Conservation (phyloP, 2,888 invertebrate species). For the Xanthia togata region DNA sequence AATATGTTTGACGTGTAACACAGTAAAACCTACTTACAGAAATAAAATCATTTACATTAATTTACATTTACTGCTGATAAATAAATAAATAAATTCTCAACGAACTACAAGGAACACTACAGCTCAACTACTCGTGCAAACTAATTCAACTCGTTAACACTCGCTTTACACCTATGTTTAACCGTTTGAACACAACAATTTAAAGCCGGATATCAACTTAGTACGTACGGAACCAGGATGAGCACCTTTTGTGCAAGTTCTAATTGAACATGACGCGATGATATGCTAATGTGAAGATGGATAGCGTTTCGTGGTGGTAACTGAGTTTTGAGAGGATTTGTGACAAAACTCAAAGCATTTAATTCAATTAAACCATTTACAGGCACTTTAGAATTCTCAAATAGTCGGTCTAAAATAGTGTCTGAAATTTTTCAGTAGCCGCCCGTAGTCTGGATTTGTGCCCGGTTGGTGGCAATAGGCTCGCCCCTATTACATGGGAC, state of each 20-base stretch:
- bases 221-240: slow-evolving; percentile 17
- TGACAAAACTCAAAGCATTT: too few species aligned
- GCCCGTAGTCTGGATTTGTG: too few species aligned
- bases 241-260: slow-evolving; percentile 60
- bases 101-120: neutral
- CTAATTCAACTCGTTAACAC: slow-evolving; percentile 36
- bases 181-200: slow-evolving; percentile 45
- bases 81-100: neutral
- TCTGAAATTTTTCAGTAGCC: too few species aligned
- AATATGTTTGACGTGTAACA: too few species aligned
- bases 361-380: too few species aligned
- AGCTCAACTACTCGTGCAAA: slow-evolving; percentile 2
- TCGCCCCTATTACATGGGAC: too few species aligned
- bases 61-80: too few species aligned
- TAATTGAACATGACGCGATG: slow-evolving; percentile 57
- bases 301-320: neutral
- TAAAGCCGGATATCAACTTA: slow-evolving; percentile 49
- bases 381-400: too few species aligned
- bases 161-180: slow-evolving; percentile 32
- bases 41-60: too few species aligned
- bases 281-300: slow-evolving; percentile 41
- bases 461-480: too few species aligned
- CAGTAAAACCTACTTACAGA: too few species aligned
- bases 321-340: neutral
- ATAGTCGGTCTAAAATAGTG: too few species aligned